These are phyloP conservation scores for Rhopalosiphum nymphaeae DNA, from an alignment of 2,888 invertebrate species.

Conservation along the genomic window DNA sequence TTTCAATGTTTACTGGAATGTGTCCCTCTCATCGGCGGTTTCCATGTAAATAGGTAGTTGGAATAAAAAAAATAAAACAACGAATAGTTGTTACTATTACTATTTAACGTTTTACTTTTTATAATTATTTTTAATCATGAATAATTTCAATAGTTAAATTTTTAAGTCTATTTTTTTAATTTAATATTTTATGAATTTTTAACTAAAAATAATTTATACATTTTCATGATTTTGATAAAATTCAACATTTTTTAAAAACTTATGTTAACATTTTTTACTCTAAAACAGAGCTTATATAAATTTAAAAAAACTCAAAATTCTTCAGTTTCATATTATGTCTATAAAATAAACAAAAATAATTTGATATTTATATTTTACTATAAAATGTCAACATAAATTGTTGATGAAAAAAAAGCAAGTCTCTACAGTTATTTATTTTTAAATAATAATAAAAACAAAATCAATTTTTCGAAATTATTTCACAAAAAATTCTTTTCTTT, in stretches of 20 bases:
- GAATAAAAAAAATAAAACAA: not conserved
- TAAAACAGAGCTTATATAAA: not conserved
- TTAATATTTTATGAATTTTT: too few species aligned
- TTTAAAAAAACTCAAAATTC: not conserved
- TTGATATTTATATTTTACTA: not conserved
- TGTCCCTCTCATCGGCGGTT: not conserved
- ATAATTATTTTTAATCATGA: not conserved
- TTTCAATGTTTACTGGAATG: not conserved
- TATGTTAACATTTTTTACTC: not conserved
- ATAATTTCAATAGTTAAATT: not conserved
- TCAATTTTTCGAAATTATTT: not conserved
- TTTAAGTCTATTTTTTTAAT: too few species aligned
- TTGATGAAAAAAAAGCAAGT: not conserved
- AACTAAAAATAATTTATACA: not conserved
- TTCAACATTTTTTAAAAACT: too few species aligned
- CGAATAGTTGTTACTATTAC: not conserved
- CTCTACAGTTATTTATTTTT: not conserved
- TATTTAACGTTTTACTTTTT: not conserved
- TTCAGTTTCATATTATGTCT: not conserved
- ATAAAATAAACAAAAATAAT: not conserved
- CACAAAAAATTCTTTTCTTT: not conserved
- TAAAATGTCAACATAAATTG: not conserved
- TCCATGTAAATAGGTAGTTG: not conserved
- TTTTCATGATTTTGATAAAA: not conserved
- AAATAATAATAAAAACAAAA: not conserved